Evolutionary conservation across 2,113 vertebrate species (phyloP).

Genomic region (Corvus moneduloides): DNA sequence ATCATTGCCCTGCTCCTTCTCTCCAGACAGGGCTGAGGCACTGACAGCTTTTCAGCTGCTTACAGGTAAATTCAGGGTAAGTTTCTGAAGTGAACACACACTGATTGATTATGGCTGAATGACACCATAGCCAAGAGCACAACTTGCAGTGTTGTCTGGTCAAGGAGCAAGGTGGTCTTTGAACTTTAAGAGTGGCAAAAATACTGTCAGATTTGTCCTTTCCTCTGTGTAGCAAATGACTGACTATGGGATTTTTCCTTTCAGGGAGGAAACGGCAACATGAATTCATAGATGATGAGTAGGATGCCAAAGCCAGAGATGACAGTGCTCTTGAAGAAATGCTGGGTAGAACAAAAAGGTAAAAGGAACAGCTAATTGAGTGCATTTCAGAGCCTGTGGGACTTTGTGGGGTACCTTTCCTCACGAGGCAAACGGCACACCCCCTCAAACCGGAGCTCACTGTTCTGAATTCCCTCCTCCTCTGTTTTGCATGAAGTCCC

Average conservation of each 20-base stretch:
- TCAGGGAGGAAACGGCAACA: constrained; percentile 52
- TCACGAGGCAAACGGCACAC: background rate
- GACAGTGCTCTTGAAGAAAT: constrained; percentile 67
- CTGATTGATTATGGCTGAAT: background rate
- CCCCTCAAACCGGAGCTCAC: background rate
- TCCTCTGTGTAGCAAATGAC: constrained; percentile 10
- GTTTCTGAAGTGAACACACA: background rate
- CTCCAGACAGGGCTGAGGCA: background rate
- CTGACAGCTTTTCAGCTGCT: constrained; percentile 7
- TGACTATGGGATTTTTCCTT: constrained; percentile 56
- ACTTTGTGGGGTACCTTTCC: background rate
- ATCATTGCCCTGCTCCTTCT: background rate
- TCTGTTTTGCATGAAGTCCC: constrained; percentile 17
- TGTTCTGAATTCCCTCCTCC: background rate
- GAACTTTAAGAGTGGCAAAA: background rate
- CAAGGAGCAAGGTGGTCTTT: background rate
- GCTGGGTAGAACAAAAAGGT: constrained; percentile 66
- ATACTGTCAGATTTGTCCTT: background rate
- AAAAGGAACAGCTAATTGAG: constrained; percentile 56
- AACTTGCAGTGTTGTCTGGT: background rate
- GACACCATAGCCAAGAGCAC: background rate
- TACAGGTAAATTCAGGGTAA: background rate
- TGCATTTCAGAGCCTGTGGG: constrained; percentile 14
- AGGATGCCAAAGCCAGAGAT: constrained; percentile 70
- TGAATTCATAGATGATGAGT: constrained; percentile 59